Evolutionary conservation across 2,888 invertebrate species (phyloP).

Genomic region (Drosophila paramelanica): DNA sequence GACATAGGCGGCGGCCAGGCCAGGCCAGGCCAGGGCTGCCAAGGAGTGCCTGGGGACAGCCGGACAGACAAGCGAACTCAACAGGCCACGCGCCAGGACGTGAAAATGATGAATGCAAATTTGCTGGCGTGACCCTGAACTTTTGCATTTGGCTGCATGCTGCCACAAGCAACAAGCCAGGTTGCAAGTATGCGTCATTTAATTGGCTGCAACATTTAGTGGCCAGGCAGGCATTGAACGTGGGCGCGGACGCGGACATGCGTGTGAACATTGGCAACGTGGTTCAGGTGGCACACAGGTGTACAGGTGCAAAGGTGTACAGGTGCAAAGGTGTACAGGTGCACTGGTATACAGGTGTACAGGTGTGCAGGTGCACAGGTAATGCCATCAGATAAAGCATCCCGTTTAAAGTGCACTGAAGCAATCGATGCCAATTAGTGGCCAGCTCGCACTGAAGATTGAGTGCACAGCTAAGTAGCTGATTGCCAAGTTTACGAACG

Average conservation of each 20-base stretch:
- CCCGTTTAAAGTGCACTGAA: constrained; percentile 14
- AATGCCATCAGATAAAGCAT: constrained; percentile 9
- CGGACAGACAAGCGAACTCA: background rate
- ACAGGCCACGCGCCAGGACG: constrained; percentile 21
- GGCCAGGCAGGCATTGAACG: constrained; percentile 2
- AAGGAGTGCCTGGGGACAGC: background rate
- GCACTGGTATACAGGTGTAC: background rate
- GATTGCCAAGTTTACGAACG: background rate
- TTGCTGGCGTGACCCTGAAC: constrained; percentile 61
- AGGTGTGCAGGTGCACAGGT: background rate
- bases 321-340: no score
- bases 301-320: background rate
- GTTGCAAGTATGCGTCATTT: constrained; percentile 46
- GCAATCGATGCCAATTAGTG: constrained; percentile 59
- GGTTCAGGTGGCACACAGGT: background rate
- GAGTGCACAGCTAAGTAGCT: constrained; percentile 12
- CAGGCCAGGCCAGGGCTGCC: no score
- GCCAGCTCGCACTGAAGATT: constrained; percentile 6
- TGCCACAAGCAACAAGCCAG: constrained; percentile 7
- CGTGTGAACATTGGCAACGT: background rate
- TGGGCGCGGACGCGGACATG: background rate
- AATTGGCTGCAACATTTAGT: constrained; percentile 50
- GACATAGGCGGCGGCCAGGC: constrained; percentile 12
- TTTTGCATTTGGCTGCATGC: constrained; percentile 59
- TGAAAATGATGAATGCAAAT: constrained; percentile 55